Base-by-base conservation (phyloP, 2,797 vertebrate species). In the Liasis olivaceus region DNA sequence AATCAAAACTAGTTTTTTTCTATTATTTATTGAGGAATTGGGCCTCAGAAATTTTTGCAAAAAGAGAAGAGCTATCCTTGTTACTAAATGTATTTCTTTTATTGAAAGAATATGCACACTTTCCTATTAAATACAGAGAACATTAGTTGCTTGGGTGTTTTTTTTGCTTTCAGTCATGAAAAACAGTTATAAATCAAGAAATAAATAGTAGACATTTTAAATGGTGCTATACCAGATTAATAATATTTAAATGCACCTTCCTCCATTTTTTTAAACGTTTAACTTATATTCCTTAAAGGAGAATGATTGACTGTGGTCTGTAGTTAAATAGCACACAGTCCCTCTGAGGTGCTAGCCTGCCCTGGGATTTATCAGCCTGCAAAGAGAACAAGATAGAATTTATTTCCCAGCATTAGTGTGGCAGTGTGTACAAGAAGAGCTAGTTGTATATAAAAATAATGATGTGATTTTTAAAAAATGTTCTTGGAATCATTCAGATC, bases 281-380 rank as follows among this genome's bases (percentile, higher is more conserved):
- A 56, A 85, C 64, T 95, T 59, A 89, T 92, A 91, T 91, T 94
- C 95, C 69, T 93, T 89, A 59, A 47, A 58, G 54, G 94, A 86
- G 88, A 84, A 93, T 42, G 62, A 84, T 90, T 94, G 89, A 63
- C 24, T 90, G 28, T 62, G 88, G 87, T 20, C 47, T 94, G 5
- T 94, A 91, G 85, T 93, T 91, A 89, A 5, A 63, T 54, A 89
- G 93, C 36, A 62, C 17, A 54, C 47, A 89, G 63, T 69, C 91
- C 87, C 90, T 94, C 92, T 90, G 3, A 13, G 28, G 77, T 77
- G 92, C 63, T 93, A 90, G 56, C 93, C 0, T 7, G 17, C 64
- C n/a, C 91, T 92, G 88, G 85, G 66, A 85, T 94, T 96, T 95
- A 93, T 95, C 96, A 84, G 59, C 88, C 12, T 94, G 87, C 94